Conservation (phyloP, 2,888 invertebrate species). For the Dinocampus coccinellae region DNA sequence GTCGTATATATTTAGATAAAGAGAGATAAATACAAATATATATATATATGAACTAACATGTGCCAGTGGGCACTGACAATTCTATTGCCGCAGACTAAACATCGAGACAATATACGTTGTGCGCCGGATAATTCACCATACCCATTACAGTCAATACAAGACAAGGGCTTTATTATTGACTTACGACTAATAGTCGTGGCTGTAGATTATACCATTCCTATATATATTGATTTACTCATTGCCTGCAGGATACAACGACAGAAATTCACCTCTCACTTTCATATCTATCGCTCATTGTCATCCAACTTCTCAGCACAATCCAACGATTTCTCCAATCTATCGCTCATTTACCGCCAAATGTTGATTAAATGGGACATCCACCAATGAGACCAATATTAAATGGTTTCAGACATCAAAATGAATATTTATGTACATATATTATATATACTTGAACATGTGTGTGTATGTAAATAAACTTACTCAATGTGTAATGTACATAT, state of each 20-base stretch:
- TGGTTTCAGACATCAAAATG: slow-evolving; percentile 22
- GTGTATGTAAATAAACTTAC: neutral
- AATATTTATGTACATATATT: slow-evolving; percentile 22
- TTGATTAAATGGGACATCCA: slow-evolving; percentile 51
- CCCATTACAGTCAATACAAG: slow-evolving; percentile 58
- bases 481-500: too few species aligned
- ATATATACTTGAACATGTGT: neutral
- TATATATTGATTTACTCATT: neutral
- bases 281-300: neutral
- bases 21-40: neutral
- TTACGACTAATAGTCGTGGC: slow-evolving; percentile 66
- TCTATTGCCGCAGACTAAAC: slow-evolving; percentile 53
- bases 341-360: slow-evolving; percentile 59
- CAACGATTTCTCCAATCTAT: slow-evolving; percentile 49
- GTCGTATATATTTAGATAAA: slow-evolving; percentile 41
- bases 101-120: slow-evolving; percentile 34
- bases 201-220: slow-evolving; percentile 53
- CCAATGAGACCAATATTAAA: slow-evolving; percentile 39
- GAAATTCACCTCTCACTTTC: neutral
- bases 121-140: slow-evolving; percentile 59
- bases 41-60: slow-evolving; percentile 15
- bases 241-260: neutral
- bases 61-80: slow-evolving; percentile 52
- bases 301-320: slow-evolving; percentile 28
- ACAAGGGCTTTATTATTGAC: slow-evolving; percentile 68